Evolutionary conservation across 1,140 invertebrate species (phyloP).

Genomic region (Danaus plexippus): DNA sequence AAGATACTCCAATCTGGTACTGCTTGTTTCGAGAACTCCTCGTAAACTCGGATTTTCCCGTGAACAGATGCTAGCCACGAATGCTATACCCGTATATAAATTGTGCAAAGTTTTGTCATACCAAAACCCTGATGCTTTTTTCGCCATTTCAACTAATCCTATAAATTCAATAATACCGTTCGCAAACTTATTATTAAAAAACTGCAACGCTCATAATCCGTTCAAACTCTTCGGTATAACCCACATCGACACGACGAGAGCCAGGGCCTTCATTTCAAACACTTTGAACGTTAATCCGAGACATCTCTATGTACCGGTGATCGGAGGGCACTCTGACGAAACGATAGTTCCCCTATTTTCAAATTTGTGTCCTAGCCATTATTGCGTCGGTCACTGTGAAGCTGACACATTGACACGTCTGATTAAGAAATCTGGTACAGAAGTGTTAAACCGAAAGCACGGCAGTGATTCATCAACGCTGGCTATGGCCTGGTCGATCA

Average conservation of each 20-base stretch:
- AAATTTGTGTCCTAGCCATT: slow-evolving; percentile 30
- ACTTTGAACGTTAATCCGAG: slow-evolving; percentile 29
- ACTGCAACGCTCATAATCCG: slow-evolving; percentile 36
- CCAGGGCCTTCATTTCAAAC: slow-evolving; percentile 26
- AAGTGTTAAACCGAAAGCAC: slow-evolving; percentile 35
- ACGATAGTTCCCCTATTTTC: slow-evolving; percentile 48
- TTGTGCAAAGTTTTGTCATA: slow-evolving; percentile 31
- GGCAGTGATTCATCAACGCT: slow-evolving; percentile 32
- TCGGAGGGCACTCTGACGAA: slow-evolving; percentile 44
- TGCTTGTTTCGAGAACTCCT: slow-evolving; percentile 32
- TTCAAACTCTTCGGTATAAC: slow-evolving; percentile 46
- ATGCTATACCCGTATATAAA: slow-evolving; percentile 33
- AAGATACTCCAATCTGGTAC: slow-evolving; percentile 28
- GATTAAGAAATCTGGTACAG: slow-evolving; percentile 36
- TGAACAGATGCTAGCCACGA: slow-evolving; percentile 36
- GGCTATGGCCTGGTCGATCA: slow-evolving; percentile 38
- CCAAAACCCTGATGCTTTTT: slow-evolving; percentile 33
- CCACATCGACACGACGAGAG: slow-evolving; percentile 37
- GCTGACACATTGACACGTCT: slow-evolving; percentile 37
- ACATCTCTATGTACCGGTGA: slow-evolving; percentile 33
- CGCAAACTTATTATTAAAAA: slow-evolving; percentile 34
- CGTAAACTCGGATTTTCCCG: slow-evolving; percentile 26
- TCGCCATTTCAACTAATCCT: slow-evolving; percentile 42
- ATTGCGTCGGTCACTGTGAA: slow-evolving; percentile 25
- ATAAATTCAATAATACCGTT: slow-evolving; percentile 51